Conservation (phyloP, 2,113 vertebrate species). For the Hippoglossus stenolepis region DNA sequence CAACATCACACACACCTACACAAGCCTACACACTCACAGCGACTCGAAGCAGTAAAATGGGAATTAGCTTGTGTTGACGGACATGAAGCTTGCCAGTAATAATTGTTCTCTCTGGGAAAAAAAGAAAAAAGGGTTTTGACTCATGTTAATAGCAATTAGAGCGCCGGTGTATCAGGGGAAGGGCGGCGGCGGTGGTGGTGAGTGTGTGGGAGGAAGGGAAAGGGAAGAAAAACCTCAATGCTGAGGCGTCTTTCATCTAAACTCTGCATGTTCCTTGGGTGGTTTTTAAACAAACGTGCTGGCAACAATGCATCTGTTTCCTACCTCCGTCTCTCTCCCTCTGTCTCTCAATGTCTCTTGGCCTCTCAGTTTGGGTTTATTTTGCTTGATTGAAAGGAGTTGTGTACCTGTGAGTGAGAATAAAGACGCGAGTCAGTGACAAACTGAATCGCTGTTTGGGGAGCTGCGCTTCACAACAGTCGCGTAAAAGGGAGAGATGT, state of each 20-base stretch:
- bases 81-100: conserved; percentile 45
- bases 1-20: conserved; percentile 37
- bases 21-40: conserved; percentile 4
- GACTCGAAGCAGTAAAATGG: conserved; percentile 23
- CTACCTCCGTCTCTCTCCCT: not conserved
- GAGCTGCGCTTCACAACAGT: no score
- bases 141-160: conserved; percentile 68
- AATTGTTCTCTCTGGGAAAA: conserved; percentile 16
- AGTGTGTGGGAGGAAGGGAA: conserved; percentile 45
- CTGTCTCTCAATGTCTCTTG: not conserved
- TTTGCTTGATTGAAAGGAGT: not conserved
- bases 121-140: conserved; percentile 40
- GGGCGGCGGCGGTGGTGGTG: conserved; percentile 3
- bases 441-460: not conserved
- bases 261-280: conserved; percentile 17
- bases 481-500: no score
- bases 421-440: not conserved
- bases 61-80: conserved; percentile 59
- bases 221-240: not conserved
- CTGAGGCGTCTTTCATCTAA: conserved; percentile 24
- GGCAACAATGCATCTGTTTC: not conserved
- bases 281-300: conserved; percentile 39
- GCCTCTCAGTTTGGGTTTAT: not conserved
- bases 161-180: conserved; percentile 23
- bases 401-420: not conserved